Base-by-base conservation (phyloP, 2,888 invertebrate species). In the Clistopyga incitator region DNA sequence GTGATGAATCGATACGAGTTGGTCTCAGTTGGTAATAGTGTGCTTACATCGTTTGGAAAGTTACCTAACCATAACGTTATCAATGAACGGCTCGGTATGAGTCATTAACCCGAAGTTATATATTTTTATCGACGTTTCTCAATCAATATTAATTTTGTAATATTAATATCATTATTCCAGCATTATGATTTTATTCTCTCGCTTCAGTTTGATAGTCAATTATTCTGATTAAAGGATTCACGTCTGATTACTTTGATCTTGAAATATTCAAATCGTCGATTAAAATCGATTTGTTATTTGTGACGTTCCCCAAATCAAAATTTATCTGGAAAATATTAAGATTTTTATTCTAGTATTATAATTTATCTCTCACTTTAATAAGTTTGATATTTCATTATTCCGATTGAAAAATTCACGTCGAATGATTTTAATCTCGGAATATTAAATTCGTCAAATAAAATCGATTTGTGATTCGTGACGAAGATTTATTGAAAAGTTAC, bases 1-100 rank as follows among this genome's bases (percentile, higher is more conserved):
- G n/a, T 42, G 64, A 64, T 38, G 18, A 64, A 64, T 64, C 64
- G 64, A 64, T 64, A 64, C 42, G 2, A 64, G 10, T 38, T 38
- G 20, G 38, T 38, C 4, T 18, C 64, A 4, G 56, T 56, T 56
- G 6, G 56, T n/a, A 56, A 25, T 56, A 56, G 25, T 29, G 11
- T 56, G 56, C 13, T 3, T 15, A 13, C 13, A 25, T 25, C 15
- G 56, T 18, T 18, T 11, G 15, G 56, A 25, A 56, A 25, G 25
- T 25, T 15, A 56, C 2, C 56, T 25, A 13, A 25, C 56, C 13
- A 56, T 56, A 15, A 56, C 25, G 13, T 25, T 25, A 56, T 56
- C 25, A 25, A 56, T 25, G 13, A 15, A 15, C 56, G 11, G 13
- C 25, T 56, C 10, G 25, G 23, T 13, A 23, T 2, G 23, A 56